phyloP scores from a whole-genome alignment of 2,888 invertebrate genomes.

The Acrocyrtus sp. region DNA sequence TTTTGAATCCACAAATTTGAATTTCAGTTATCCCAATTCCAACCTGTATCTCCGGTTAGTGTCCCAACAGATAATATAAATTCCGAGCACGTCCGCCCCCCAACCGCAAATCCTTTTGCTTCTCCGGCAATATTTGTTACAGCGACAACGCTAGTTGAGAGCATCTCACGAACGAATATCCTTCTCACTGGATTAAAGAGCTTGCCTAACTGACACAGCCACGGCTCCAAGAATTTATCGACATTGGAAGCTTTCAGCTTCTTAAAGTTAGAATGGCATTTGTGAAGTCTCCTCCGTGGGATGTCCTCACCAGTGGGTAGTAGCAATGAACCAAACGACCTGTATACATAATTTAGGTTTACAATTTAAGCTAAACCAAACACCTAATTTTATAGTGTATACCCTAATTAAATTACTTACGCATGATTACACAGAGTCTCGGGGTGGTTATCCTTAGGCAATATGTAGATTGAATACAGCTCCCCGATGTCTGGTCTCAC shows the following conservation, averaged over 20 bases:
- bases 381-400: no score
- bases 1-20: no score
- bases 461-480: neutral
- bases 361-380: no score
- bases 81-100: neutral
- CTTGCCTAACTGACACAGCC: neutral
- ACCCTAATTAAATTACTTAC: neutral
- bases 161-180: neutral
- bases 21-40: no score
- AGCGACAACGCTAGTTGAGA: neutral
- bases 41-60: neutral
- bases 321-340: no score
- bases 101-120: neutral
- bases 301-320: no score
- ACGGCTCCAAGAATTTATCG: neutral
- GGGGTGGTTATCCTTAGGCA: constrained; percentile 12
- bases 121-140: constrained; percentile 4
- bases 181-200: neutral
- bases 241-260: neutral
- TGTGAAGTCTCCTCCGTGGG: neutral
- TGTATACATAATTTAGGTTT: no score
- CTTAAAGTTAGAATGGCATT: neutral
- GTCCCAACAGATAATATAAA: neutral
- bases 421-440: neutral
- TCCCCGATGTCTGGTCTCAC: neutral